Conservation (phyloP, 2,888 invertebrate genomes). For the Cremastinae sp. region DNA sequence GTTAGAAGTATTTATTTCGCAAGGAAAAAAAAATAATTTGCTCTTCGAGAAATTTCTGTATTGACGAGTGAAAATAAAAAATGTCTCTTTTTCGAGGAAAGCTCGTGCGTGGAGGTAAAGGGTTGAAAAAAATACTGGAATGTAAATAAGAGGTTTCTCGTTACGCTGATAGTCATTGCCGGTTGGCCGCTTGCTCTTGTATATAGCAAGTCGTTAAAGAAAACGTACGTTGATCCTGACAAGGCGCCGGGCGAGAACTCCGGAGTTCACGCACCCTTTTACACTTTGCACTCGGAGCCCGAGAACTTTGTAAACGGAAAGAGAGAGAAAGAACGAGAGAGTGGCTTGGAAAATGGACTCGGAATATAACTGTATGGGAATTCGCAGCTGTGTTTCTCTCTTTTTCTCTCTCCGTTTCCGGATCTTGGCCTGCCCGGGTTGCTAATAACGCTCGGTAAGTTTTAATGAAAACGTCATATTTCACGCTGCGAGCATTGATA, state of each 20-base stretch:
- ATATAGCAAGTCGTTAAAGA: slow-evolving; percentile 65
- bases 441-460: slow-evolving; percentile 69
- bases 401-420: slow-evolving; percentile 16
- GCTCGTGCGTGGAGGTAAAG: no score
- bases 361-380: slow-evolving; percentile 10
- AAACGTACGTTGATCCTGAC: slow-evolving; percentile 69
- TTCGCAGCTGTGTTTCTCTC: slow-evolving; percentile 31
- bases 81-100: background rate
- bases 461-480: slow-evolving; percentile 74
- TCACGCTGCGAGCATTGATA: slow-evolving; percentile 69
- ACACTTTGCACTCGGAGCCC: slow-evolving; percentile 44
- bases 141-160: slow-evolving; percentile 54
- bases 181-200: slow-evolving; percentile 3
- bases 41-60: no score
- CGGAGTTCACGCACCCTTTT: slow-evolving; percentile 58
- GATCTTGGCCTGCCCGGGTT: slow-evolving; percentile 26
- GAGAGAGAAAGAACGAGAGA: background rate
- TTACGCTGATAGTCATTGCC: slow-evolving; percentile 13
- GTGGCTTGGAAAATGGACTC: no score
- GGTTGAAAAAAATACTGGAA: slow-evolving; percentile 35
- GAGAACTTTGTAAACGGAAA: slow-evolving; percentile 40
- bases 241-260: slow-evolving; percentile 53
- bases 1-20: no score
- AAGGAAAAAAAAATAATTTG: no score
- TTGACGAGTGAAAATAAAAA: no score